Percentiles rank a stretch among this genome's conserved stretches.
Conservation (phyloP, 1,140 invertebrate species). For the Halesus radiatus region DNA sequence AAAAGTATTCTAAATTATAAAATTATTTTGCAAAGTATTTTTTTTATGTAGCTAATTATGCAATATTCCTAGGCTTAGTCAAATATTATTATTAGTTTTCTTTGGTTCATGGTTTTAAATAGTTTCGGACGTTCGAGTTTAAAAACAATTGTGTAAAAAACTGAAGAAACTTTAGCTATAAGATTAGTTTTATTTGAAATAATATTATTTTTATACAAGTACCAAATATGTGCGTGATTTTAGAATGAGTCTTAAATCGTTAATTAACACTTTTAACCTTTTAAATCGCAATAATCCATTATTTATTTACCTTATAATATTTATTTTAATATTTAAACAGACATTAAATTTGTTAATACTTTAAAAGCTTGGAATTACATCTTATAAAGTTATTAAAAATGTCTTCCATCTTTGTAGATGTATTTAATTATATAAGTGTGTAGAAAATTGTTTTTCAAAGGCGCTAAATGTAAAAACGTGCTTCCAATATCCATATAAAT, state of each 20-base stretch:
- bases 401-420: conserved; percentile 20
- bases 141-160: not conserved
- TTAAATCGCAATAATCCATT: not conserved
- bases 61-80: conserved; percentile 18
- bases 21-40: not conserved
- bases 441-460: not conserved
- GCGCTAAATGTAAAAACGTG: conserved; percentile 35
- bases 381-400: not conserved
- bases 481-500: conserved; percentile 4
- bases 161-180: not conserved
- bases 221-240: not conserved
- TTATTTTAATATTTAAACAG: not conserved
- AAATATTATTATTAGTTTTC: not conserved
- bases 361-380: not conserved
- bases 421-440: conserved; percentile 1
- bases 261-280: not conserved
- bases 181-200: not conserved
- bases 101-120: conserved; percentile 34
- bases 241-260: not conserved
- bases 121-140: conserved; percentile 8
- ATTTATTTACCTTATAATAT: not conserved
- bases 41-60: not conserved
- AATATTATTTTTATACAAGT: not conserved
- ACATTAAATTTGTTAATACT: not conserved
- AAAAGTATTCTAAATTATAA: not conserved